Conservation (phyloP, 1,140 invertebrate genomes). For the Neodiprion fabricii region DNA sequence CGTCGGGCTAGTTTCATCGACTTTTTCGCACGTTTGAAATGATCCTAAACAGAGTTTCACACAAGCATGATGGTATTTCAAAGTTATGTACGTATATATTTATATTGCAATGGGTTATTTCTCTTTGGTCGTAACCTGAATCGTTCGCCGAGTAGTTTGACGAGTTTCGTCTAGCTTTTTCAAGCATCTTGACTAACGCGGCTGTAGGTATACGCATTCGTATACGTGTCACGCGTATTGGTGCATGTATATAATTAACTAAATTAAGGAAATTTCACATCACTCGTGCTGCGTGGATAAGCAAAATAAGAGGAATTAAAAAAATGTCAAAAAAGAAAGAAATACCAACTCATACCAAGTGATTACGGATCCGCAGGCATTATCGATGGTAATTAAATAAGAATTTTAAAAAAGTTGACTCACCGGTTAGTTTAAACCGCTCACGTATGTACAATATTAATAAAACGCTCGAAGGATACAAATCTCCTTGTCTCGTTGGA, state of each 20-base stretch:
- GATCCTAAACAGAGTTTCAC: too few species aligned
- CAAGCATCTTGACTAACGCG: background rate
- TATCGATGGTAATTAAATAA: background rate
- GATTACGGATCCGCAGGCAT: conserved; percentile 27
- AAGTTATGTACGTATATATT: too few species aligned
- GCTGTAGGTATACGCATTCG: background rate
- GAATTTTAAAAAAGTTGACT: too few species aligned
- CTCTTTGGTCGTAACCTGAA: too few species aligned
- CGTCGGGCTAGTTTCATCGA: background rate
- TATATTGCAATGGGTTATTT: too few species aligned
- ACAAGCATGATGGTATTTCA: too few species aligned
- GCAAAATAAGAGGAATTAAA: too few species aligned
- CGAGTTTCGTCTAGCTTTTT: background rate
- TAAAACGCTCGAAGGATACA: conserved; percentile 47
- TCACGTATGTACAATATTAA: too few species aligned
- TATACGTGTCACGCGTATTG: too few species aligned
- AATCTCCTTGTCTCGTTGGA: conserved; percentile 52
- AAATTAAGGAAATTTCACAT: background rate
- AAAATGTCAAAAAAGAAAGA: too few species aligned
- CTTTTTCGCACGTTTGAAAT: background rate
- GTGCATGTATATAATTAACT: background rate
- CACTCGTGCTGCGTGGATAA: background rate
- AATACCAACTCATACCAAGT: background rate
- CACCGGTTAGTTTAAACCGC: too few species aligned
- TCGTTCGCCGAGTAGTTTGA: background rate